Evolutionary conservation across 2,888 invertebrate genomes (phyloP), one percentile per base, ranked within the genome.

Genomic region (Hoplodrina ambigua): DNA sequence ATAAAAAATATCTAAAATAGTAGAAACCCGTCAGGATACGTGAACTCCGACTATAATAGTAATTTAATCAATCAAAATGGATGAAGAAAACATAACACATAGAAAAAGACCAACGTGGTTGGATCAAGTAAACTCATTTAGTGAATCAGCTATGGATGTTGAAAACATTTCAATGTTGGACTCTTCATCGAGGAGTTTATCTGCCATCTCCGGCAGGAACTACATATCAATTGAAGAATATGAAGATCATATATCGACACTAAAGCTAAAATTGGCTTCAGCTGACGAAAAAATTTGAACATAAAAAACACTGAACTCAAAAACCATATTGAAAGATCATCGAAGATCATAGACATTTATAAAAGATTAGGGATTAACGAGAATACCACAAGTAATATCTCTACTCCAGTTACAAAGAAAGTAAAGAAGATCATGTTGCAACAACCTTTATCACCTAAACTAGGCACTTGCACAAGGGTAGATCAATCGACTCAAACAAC

Each of bases 81-180:
- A n/a, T n/a, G n/a, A n/a, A n/a, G n/a, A n/a, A n/a, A n/a, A n/a
- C 4, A n/a, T 49, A n/a, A 49, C 49, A 49, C 49, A 49, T 49
- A n/a, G 49, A 49, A 49, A 49, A 49, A 49, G 7, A 49, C 49
- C 49, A 49, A 49, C 13, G 49, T 49, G 49, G 49, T 7, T 49
- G 49, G 49, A 49, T 49, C 49, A 49, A 17, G n/a, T 49, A 0
- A 49, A 49, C 49, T 49, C 49, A 49, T 49, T 49, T 49, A 49
- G 49, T 49, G 49, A 49, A 49, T 49, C 49, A 49, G 49, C 49
- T n/a, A 49, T 49, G 49, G 49, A 49, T 49, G n/a, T 49, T 7
- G 49, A 49, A n/a, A 49, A 49, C n/a, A 49, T 49, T 49, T 49
- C 49, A 49, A 49, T 49, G 49, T n/a, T 49, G n/a, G 49, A 49